Evolutionary conservation across 2,888 invertebrate genomes (phyloP), one percentile per base, ranked within the genome.

Genomic region (Scaptomyza cyrtandrae): DNA sequence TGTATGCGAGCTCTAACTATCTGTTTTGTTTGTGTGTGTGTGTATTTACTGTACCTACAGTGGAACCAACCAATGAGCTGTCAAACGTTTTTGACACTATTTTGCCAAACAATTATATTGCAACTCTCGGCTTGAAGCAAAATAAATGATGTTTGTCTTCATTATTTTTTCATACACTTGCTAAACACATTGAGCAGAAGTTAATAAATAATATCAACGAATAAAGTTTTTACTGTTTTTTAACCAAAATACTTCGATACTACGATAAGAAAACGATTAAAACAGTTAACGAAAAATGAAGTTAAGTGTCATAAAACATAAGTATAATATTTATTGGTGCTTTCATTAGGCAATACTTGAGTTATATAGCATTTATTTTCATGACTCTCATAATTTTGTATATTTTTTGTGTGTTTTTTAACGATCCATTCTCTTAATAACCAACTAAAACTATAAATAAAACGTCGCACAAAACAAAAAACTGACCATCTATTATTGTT

Each of bases 391-490:
- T 90, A 90, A 90, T 86, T 88, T 89, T n/a, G n/a, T n/a, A n/a
- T n/a, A n/a, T n/a, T n/a, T n/a, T n/a, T n/a, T n/a, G n/a, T n/a
- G n/a, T n/a, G n/a, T 78, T 79, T 3, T 39, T 85, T 86, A 79
- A 89, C 86, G 86, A 89, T 88, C 89, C 89, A 89, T 89, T 90
- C 80, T 71, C 77, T 83, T 89, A 89, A 87, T 88, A 90, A 90
- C 70, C 68, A 56, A 57, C 71, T 68, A 62, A 60, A 58, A 57
- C 53, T 31, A 62, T 62, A 64, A 52, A 63, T 37, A 45, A 52
- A 45, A 50, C 16, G 49, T 19, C 13, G 16, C 58, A 10, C 44
- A 24, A 0, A 4, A 24, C 27, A 13, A 46, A 37, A 19, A 43
- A 63, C 14, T 62, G 50, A 59, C 67, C 69, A 72, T 66, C 58